Conservation (phyloP, 1,140 invertebrate species). For the Condylostylus longicornis region DNA sequence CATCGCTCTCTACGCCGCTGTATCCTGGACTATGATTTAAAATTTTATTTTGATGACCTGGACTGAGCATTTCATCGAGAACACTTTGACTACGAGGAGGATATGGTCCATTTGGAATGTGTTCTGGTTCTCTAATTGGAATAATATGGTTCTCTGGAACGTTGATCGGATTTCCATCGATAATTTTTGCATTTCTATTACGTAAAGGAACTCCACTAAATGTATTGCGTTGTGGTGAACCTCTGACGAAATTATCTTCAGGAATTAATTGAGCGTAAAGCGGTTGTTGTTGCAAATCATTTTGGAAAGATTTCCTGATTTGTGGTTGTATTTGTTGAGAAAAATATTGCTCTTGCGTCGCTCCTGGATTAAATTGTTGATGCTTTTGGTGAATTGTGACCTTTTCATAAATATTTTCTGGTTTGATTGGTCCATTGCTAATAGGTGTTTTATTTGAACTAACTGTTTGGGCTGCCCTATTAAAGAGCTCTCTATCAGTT, state of each 20-base stretch:
- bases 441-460: neutral
- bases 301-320: neutral
- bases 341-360: no score
- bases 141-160: neutral
- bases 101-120: neutral
- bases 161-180: conserved; percentile 7
- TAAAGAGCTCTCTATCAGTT: conserved; percentile 23
- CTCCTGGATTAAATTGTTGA: no score
- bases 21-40: conserved; percentile 1
- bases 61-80: conserved; percentile 16
- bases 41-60: conserved; percentile 1
- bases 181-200: conserved; percentile 15
- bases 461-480: conserved; percentile 17
- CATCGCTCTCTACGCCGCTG: conserved; percentile 16
- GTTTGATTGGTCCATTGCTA: conserved; percentile 2
- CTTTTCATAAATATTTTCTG: conserved; percentile 26
- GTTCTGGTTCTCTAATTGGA: neutral
- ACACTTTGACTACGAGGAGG: conserved; percentile 23
- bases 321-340: no score
- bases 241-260: conserved; percentile 15
- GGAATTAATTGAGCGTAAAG: conserved; percentile 2
- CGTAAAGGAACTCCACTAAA: conserved; percentile 18
- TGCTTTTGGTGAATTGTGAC: conserved; percentile 12
- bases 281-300: neutral
- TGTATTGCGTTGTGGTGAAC: conserved; percentile 24